Conservation (phyloP, 2,888 invertebrate genomes). For the Teleogryllus oceanicus region DNA sequence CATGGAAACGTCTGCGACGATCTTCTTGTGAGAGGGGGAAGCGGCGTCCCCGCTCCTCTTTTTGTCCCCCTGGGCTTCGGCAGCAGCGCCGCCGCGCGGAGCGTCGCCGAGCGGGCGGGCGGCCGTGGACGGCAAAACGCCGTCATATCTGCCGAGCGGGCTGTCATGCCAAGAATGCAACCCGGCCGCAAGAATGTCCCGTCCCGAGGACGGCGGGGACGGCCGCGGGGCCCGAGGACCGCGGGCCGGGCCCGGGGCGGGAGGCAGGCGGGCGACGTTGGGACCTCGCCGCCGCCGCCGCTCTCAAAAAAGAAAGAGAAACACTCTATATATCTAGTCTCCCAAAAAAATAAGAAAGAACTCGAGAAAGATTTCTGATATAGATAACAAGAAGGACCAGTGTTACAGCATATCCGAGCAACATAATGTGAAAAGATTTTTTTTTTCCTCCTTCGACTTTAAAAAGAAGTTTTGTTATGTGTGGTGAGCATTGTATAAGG, state of each 20-base stretch:
- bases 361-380: conserved; percentile 18
- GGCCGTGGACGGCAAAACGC: not conserved
- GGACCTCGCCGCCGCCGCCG: no score
- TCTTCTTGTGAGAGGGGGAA: no score
- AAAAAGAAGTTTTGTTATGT: not conserved
- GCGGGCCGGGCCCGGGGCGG: not conserved
- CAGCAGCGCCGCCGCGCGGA: not conserved
- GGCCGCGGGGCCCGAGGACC: not conserved
- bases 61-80: not conserved
- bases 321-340: conserved; percentile 9
- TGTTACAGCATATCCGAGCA: conserved; percentile 1
- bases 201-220: not conserved
- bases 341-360: not conserved
- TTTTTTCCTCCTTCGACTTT: not conserved
- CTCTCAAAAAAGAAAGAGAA: not conserved
- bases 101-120: not conserved
- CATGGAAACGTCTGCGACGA: no score
- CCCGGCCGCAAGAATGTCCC: not conserved
- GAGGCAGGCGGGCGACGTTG: not conserved
- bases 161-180: conserved; percentile 18
- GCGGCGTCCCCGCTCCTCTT: not conserved
- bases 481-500: not conserved
- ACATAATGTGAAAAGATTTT: conserved; percentile 5
- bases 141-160: conserved; percentile 18
- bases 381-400: conserved; percentile 18